Evolutionary conservation across 2,797 vertebrate genomes (phyloP).

Genomic region (Echiichthys vipera): DNA sequence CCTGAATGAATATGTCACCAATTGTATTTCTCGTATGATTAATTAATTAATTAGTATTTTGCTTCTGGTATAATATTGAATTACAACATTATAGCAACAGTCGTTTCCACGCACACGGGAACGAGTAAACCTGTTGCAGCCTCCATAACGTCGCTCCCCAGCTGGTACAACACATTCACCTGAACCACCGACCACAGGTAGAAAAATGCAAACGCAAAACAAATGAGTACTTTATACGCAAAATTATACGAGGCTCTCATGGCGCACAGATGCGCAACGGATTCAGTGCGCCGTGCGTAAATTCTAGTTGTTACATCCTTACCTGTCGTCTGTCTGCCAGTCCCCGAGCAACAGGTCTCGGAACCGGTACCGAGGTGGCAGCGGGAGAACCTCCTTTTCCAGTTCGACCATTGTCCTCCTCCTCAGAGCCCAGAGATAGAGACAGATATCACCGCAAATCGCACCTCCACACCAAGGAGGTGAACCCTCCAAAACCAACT

Average conservation of each 20-base stretch:
- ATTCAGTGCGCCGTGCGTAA: constrained; percentile 75
- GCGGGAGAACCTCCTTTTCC: constrained; percentile 88
- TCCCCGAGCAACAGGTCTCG: constrained; percentile 90
- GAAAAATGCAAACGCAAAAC: neutral
- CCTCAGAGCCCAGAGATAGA: constrained; percentile 56
- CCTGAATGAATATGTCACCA: neutral
- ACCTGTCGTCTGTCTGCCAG: constrained; percentile 90
- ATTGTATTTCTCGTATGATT: neutral
- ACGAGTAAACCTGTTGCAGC: constrained; percentile 74
- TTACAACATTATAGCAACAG: constrained; percentile 6
- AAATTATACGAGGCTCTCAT: constrained; percentile 1
- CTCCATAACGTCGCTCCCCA: constrained; percentile 26
- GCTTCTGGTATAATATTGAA: constrained; percentile 1
- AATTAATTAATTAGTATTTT: neutral
- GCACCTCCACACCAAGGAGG: constrained; percentile 60
- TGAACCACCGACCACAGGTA: neutral
- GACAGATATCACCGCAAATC: constrained; percentile 57
- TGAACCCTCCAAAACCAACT: constrained; percentile 58
- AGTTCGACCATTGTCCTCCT: constrained; percentile 84
- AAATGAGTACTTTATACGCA: constrained; percentile 20
- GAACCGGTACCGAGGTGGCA: constrained; percentile 90
- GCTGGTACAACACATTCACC: neutral
- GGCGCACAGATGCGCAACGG: constrained; percentile 50
- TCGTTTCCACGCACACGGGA: constrained; percentile 35
- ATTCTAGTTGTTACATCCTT: constrained; percentile 57